Percentiles rank a stretch among this genome's conserved stretches.
These are phyloP conservation scores for Prietella phreatophila DNA, from an alignment of 2,113 vertebrate species.

Conservation along the genomic window DNA sequence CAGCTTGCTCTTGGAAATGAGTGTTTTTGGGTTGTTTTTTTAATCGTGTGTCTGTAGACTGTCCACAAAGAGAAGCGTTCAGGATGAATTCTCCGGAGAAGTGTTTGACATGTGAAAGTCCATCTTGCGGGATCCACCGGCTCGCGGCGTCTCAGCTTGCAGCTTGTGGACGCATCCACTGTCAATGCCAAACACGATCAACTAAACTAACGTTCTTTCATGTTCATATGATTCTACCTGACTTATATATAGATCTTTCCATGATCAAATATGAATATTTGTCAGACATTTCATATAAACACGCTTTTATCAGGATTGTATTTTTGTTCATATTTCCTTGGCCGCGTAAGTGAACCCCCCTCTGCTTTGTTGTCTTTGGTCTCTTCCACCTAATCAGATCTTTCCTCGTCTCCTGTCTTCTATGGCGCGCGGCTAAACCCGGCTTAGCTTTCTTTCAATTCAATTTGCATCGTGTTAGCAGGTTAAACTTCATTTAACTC, in stretches of 20 bases:
- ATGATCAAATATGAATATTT: too few relatives aligned
- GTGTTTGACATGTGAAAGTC: constrained; percentile 43
- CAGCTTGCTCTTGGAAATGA: not conserved
- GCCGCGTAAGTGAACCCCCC: constrained; percentile 1
- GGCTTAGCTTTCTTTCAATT: not conserved
- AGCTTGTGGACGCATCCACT: constrained; percentile 41
- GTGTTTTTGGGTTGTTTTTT: not conserved
- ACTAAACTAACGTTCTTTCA: not conserved
- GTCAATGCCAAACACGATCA: not conserved
- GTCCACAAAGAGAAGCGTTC: not conserved
- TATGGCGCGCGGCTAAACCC: not conserved
- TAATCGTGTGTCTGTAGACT: not conserved
- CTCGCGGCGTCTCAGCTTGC: constrained; percentile 27
- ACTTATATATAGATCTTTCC: not conserved
- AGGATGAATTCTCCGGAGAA: not conserved
- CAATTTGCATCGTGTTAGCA: not conserved
- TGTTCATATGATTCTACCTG: not conserved
- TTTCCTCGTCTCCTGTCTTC: not conserved
- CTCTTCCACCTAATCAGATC: constrained; percentile 45
- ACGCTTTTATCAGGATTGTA: not conserved
- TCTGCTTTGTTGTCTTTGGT: constrained; percentile 32
- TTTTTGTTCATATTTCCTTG: not conserved
- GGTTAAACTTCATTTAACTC: not conserved
- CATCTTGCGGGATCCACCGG: constrained; percentile 41
- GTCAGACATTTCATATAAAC: not conserved